These are phyloP conservation scores for Minunthozetes semirufus DNA, from an alignment of 2,888 invertebrate species.

Conservation along the genomic window DNA sequence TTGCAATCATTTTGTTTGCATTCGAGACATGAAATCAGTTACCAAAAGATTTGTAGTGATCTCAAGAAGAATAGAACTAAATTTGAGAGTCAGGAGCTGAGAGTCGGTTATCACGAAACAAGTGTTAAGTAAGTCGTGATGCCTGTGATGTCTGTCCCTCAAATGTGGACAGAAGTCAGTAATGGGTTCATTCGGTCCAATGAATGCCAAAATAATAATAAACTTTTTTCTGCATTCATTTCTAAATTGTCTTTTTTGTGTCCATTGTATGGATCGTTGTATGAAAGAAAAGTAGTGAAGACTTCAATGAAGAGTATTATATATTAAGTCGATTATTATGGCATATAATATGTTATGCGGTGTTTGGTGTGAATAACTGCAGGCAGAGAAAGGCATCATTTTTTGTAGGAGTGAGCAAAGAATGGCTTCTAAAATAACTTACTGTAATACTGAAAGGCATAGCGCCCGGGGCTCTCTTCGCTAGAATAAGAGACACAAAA, in stretches of 20 bases:
- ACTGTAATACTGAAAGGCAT: constrained; percentile 26
- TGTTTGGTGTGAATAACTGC: constrained; percentile 25
- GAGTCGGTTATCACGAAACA: too few species aligned
- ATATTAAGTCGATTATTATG: constrained; percentile 18
- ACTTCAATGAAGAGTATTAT: not conserved
- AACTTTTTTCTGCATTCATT: not conserved
- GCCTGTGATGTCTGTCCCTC: not conserved
- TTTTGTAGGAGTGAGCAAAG: constrained; percentile 21
- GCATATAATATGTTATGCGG: constrained; percentile 10
- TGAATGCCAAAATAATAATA: constrained; percentile 14
- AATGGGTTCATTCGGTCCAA: constrained; percentile 1
- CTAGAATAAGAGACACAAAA: constrained; percentile 11
- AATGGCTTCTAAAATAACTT: constrained; percentile 21
- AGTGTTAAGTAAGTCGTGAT: too few species aligned
- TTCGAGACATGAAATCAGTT: too few species aligned
- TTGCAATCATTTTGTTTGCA: too few species aligned
- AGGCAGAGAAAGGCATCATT: constrained; percentile 27
- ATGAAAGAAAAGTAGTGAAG: not conserved
- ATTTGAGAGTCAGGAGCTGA: too few species aligned
- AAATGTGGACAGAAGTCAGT: not conserved
- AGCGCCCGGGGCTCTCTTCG: constrained; percentile 1
- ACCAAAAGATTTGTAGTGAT: too few species aligned
- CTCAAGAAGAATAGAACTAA: too few species aligned
- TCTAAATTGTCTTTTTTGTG: constrained; percentile 22
- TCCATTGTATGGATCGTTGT: not conserved